Evolutionary conservation across 2,113 vertebrate genomes (phyloP), one percentile per base, ranked within the genome.

Genomic region (Podarcis muralis): DNA sequence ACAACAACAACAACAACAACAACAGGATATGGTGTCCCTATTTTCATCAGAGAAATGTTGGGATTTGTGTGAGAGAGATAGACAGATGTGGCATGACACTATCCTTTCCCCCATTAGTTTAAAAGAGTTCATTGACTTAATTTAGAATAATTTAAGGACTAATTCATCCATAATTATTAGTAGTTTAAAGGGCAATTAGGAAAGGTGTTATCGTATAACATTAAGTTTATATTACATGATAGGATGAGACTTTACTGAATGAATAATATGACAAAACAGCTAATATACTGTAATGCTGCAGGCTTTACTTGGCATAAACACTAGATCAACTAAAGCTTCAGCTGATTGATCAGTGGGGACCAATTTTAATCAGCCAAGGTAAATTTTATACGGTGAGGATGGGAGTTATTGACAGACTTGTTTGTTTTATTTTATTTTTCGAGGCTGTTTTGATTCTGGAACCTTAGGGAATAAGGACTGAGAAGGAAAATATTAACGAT

Each of bases 381-480:
- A 22, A 90, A 76, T 59, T 92, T 69, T n/a, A 62, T 92, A 91
- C 40, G 82, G 90, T 32, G 35, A 68, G 86, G 30, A 91, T 88
- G 89, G 80, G 68, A 86, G 3, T 84, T 91, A 89, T 72, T 92
- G 85, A 91, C 82, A 86, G 90, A 87, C 86, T 69, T 92, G 20
- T 57, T 90, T 93, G 90, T 89, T 87, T 62, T 62, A 20, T 62
- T 62, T 77, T 37, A 68, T 68, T 68, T 20, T 53, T 22, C 48
- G 25, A 27, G 59, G 13, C 72, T 77, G 22, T 92, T 85, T 35
- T 85, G 15, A 77, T 62, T 77, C 5, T 5, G 53, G 37, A 5
- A 12, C 27, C 48, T 48, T 35, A 16, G 37, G 43, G 15, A 25
- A 53, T 16, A 32, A 37, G 20, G 27, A 20, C 32, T 65, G 25